Evolutionary conservation across 2,797 vertebrate species (phyloP), one percentile per base, ranked within the genome.

Genomic region (Anguilla megastoma): DNA sequence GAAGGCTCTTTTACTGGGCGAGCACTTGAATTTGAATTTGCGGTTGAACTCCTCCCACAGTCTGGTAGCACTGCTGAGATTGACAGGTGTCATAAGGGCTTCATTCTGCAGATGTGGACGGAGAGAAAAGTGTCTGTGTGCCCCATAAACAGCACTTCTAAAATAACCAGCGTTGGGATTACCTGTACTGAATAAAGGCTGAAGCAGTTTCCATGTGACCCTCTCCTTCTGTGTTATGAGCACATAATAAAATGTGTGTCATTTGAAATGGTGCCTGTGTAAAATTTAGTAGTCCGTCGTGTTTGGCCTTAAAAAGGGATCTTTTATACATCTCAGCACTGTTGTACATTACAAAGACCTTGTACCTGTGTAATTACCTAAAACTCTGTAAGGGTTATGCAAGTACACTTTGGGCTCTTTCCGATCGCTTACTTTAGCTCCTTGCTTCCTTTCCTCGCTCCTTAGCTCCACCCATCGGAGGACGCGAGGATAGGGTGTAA

Each of bases 301-400:
- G 12, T 79, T 41, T 27, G 41, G 33, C 74, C 74, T 79, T 41
- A 79, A 79, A 79, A 79, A 74, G 71, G 74, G 74, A 79, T 79
- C 16, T 41, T 79, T 6, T 79, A 16, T 79, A 79, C 36, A 4
- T 79, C 74, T 21, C 16, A 12, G 36, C 74, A 33, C 27, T 12
- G 12, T 79, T 36, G 33, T 41, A 79, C 36, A 74, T 74, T 74
- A 74, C 27, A 16, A 30, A 10, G n/a, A 41, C 74, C 74, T 41
- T 79, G 74, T 5, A 41, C 74, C 36, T 79, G 74, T 79, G 16
- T 79, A 79, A 41, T 79, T 14, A 5, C 74, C 18, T 41, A 79
- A 41, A 41, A 12, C 33, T 41, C 33, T 82, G 76, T 80, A 82
- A n/a, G 24, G 0, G 2, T 80, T 41, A 45, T 80, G 76, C 41